Evolutionary conservation across 2,888 invertebrate species (phyloP), one percentile per base, ranked within the genome.

Genomic region (Eretmocerus hayati): DNA sequence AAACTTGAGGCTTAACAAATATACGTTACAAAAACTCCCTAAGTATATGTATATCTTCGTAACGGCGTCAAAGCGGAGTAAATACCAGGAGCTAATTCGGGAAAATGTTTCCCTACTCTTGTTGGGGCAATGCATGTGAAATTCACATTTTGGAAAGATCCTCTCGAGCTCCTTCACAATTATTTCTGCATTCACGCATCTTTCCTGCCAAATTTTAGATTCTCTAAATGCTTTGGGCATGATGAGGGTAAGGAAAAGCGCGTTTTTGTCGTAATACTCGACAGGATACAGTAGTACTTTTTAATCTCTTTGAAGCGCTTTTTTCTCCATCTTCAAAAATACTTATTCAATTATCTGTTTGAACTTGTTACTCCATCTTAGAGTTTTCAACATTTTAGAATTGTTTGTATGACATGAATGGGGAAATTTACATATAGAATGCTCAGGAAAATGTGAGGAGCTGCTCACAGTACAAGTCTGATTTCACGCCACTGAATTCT

Each of bases 181-280:
- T 39, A 43, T 36, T 33, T 35, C 42, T 33, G 5, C 42, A 40
- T 40, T 37, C 15, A 43, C 37, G 43, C n/a, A 9, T 42, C 22
- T 31, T 44, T 33, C 37, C 45, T 50, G 47, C 22, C 35, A 33
- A 30, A 37, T 57, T 47, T 42, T 35, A 13, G 9, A n/a, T 58
- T 60, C 57, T 62, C 62, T 69, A 69, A 69, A 69, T 69, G 69
- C 69, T 64, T 55, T 69, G 65, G 69, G 69, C 69, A 69, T 67
- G 69, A 69, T 68, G 66, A 66, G 59, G 46, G 56, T 52, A 45
- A 53, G 53, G 55, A 56, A 56, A 64, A 59, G 63, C 61, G 62
- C 63, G 62, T 60, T 60, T 48, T 52, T 19, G 13, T 45, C 39
- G n/a, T n/a, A 32, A 22, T 21, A 20, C 21, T 42, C 44, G 43